phyloP scores from a whole-genome alignment of 2,113 vertebrate genomes.

The Verasper variegatus region DNA sequence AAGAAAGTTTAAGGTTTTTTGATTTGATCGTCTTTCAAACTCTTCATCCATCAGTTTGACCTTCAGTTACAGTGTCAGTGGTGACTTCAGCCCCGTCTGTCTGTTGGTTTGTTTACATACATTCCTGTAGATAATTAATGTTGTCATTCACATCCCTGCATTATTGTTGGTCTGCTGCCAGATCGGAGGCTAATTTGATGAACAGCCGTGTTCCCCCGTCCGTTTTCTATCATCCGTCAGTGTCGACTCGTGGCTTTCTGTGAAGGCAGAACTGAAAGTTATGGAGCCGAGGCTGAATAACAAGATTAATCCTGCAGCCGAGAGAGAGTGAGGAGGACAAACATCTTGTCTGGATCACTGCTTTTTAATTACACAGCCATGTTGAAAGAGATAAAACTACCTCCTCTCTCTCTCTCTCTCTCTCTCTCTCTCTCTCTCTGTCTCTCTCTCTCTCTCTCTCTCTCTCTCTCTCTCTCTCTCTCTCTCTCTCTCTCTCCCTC shows the following conservation, averaged over 20 bases:
- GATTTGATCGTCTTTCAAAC: too few species aligned
- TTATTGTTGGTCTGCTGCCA: background rate
- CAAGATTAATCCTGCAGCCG: slow-evolving; percentile 16
- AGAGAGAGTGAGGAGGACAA: slow-evolving; percentile 15
- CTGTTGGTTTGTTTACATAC: too few species aligned
- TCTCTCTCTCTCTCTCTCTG: background rate
- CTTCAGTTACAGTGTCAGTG: background rate
- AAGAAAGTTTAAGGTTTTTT: too few species aligned
- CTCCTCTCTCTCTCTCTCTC: background rate
- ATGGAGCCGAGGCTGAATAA: background rate
- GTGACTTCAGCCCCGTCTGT: background rate
- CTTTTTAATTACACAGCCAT: slow-evolving; percentile 53
- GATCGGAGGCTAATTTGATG: background rate
- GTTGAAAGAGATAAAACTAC: slow-evolving; percentile 27
- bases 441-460: too few species aligned
- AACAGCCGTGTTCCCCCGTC: background rate
- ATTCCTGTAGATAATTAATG: too few species aligned
- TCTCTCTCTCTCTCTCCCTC: too few species aligned
- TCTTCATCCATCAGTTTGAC: background rate
- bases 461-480: too few species aligned
- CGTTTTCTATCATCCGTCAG: background rate
- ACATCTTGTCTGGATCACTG: slow-evolving; percentile 45
- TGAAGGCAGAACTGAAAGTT: background rate
- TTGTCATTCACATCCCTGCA: background rate
- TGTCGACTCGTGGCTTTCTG: background rate